phyloP scores from a whole-genome alignment of 2,888 invertebrate species.

The Nudaria mundana region DNA sequence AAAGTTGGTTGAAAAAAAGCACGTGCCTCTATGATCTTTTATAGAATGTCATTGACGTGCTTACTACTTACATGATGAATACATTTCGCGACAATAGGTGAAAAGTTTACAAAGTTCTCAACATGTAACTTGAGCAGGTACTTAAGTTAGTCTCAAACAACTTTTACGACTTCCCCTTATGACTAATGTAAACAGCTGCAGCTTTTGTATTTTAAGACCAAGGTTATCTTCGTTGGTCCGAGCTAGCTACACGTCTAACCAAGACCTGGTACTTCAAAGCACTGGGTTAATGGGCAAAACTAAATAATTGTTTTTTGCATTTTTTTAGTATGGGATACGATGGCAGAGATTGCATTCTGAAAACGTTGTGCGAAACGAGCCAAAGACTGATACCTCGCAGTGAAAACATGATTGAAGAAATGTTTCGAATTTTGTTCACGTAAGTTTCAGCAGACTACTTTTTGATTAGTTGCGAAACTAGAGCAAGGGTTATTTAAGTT shows the following conservation, averaged over 20 bases:
- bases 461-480: too few species aligned
- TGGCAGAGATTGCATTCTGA: slow-evolving; percentile 84
- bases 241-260: too few species aligned
- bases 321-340: slow-evolving; percentile 84
- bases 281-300: too few species aligned
- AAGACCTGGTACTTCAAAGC: too few species aligned
- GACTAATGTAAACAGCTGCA: slow-evolving; percentile 2
- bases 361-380: slow-evolving; percentile 85
- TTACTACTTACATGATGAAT: too few species aligned
- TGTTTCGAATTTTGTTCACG: slow-evolving; percentile 84
- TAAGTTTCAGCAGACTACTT: too few species aligned
- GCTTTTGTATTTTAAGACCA: neutral
- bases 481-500: too few species aligned
- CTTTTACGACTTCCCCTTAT: slow-evolving; percentile 3
- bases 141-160: neutral
- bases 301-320: too few species aligned
- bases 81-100: neutral
- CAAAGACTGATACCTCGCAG: slow-evolving; percentile 78
- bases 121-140: neutral
- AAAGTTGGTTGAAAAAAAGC: too few species aligned
- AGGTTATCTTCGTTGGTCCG: neutral
- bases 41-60: too few species aligned
- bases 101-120: slow-evolving; percentile 1
- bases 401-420: slow-evolving; percentile 82
- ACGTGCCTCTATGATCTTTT: too few species aligned